phyloP scores from a whole-genome alignment of 1,140 invertebrate genomes.

The Tetragnatha versicolor region DNA sequence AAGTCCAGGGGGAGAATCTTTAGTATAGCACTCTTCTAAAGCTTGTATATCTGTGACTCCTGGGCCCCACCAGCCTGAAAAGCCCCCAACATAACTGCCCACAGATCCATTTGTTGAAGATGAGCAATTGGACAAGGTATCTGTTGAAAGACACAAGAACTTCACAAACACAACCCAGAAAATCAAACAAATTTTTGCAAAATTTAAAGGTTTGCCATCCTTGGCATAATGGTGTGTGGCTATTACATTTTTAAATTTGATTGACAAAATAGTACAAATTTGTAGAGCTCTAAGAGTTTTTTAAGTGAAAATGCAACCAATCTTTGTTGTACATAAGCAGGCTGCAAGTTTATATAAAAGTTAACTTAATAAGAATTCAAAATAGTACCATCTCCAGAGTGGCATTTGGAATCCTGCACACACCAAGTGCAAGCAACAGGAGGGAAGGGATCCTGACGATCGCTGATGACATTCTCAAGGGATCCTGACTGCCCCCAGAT shows the following conservation, averaged over 20 bases:
- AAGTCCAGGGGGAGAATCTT: slow-evolving; percentile 84
- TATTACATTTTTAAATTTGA: no score
- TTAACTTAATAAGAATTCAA: not conserved
- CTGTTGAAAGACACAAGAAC: not conserved
- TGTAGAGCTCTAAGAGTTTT: no score
- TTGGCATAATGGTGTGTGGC: no score
- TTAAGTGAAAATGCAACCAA: no score
- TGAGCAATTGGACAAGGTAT: slow-evolving; percentile 26
- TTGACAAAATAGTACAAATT: no score
- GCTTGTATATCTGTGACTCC: slow-evolving; percentile 77
- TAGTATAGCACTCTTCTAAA: slow-evolving; percentile 77
- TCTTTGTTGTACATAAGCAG: no score
- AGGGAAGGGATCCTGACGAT: slow-evolving; percentile 35
- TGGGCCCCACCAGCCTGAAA: slow-evolving; percentile 80
- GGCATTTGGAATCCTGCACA: slow-evolving; percentile 49
- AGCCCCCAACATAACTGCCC: no score
- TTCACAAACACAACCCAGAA: not conserved
- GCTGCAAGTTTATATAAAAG: not conserved
- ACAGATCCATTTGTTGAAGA: not conserved
- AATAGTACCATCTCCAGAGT: slow-evolving; percentile 41
- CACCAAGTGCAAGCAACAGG: slow-evolving; percentile 53
- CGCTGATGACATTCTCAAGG: slow-evolving; percentile 50
- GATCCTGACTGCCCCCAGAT: slow-evolving; percentile 55
- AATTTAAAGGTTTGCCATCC: no score
- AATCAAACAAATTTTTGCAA: no score